Evolutionary conservation across 2,113 vertebrate species (phyloP).

Genomic region (Excalfactoria chinensis): DNA sequence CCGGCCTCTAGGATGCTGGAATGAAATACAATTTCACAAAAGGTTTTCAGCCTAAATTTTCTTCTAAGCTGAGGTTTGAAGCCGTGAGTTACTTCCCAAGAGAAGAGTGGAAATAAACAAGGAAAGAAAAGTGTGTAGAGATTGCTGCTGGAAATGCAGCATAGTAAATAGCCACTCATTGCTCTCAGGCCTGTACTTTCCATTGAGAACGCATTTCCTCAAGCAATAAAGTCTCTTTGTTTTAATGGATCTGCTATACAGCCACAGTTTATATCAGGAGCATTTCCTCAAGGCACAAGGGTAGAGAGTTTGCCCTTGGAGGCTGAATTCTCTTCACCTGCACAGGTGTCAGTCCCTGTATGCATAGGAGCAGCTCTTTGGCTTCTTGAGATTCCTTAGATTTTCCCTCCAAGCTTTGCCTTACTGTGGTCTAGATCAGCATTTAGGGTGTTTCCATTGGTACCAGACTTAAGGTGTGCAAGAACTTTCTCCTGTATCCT

Average conservation of each 20-base stretch:
- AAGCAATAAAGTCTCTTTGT: neutral
- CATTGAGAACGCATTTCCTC: neutral
- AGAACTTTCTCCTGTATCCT: neutral
- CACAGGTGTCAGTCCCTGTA: neutral
- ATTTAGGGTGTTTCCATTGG: neutral
- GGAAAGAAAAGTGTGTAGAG: neutral
- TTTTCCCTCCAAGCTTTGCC: neutral
- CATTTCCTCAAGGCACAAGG: neutral
- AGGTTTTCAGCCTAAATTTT: neutral
- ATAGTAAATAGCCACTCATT: neutral
- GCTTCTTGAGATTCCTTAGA: neutral
- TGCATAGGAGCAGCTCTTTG: neutral
- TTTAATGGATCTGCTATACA: neutral
- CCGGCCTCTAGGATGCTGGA: neutral
- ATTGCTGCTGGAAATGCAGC: neutral
- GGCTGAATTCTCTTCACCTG: neutral
- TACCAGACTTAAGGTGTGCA: neutral
- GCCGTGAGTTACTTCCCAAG: neutral
- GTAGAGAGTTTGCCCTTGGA: neutral
- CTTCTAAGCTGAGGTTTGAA: neutral
- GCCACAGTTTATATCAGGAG: neutral
- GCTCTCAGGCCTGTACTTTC: neutral
- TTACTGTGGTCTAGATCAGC: accelerated
- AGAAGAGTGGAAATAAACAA: neutral
- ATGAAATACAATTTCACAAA: neutral